These are phyloP conservation scores for Mugil cephalus DNA, from an alignment of 2,113 vertebrate species.

Conservation along the genomic window DNA sequence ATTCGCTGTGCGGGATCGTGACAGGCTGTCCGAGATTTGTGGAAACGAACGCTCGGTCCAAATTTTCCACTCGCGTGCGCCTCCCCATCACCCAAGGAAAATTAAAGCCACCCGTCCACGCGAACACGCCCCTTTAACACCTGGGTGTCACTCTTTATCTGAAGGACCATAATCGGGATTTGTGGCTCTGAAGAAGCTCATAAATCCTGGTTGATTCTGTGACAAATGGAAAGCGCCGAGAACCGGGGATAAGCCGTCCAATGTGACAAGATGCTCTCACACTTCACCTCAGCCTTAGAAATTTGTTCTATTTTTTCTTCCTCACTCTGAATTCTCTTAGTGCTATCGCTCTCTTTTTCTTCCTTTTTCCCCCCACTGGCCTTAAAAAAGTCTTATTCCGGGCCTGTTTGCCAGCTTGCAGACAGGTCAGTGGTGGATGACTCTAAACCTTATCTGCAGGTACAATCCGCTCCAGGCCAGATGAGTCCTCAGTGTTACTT, in stretches of 20 bases:
- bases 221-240: slow-evolving; percentile 59
- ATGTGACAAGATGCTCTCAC: slow-evolving; percentile 67
- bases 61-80: slow-evolving; percentile 2
- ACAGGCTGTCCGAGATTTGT: background rate
- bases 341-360: slow-evolving; percentile 11
- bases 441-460: slow-evolving; percentile 17
- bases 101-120: slow-evolving; percentile 24
- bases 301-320: slow-evolving; percentile 29
- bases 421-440: slow-evolving; percentile 17
- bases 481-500: slow-evolving; percentile 32
- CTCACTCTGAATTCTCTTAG: slow-evolving; percentile 9
- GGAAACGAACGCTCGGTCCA: background rate
- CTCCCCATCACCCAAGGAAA: background rate
- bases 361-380: background rate
- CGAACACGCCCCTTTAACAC: slow-evolving; percentile 35
- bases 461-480: slow-evolving; percentile 36
- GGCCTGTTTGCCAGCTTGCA: slow-evolving; percentile 11
- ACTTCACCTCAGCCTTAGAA: slow-evolving; percentile 28
- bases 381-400: slow-evolving; percentile 11
- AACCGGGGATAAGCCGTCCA: slow-evolving; percentile 57
- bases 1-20: background rate
- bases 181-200: slow-evolving; percentile 52
- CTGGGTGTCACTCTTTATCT: slow-evolving; percentile 47
- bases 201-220: slow-evolving; percentile 66
- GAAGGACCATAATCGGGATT: slow-evolving; percentile 62